Evolutionary conservation across 1,140 invertebrate species (phyloP).

Genomic region (Scaptodrosophila lebanonensis): DNA sequence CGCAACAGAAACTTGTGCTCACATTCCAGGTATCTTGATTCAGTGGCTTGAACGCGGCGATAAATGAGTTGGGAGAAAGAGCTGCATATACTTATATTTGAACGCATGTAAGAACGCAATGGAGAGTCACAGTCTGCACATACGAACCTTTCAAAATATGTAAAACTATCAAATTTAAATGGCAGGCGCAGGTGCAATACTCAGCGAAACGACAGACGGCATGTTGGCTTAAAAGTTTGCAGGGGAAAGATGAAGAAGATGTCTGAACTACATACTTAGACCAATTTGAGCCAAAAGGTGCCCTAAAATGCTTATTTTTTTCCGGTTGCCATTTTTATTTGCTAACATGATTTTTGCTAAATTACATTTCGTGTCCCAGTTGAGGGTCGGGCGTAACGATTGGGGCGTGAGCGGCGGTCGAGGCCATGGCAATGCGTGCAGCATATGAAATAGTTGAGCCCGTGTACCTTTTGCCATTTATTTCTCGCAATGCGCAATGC

Average conservation of each 20-base stretch:
- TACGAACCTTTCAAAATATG: conserved; percentile 24
- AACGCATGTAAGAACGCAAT: too few relatives aligned
- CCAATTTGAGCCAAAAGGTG: conserved; percentile 8
- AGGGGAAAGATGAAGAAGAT: too few relatives aligned
- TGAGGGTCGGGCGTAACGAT: neutral
- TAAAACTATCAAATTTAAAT: conserved; percentile 55
- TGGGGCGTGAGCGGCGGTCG: neutral
- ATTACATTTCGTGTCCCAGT: conserved; percentile 38
- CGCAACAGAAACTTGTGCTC: too few relatives aligned
- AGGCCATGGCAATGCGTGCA: conserved; percentile 29
- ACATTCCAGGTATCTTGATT: too few relatives aligned
- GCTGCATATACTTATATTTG: too few relatives aligned
- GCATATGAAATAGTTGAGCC: conserved; percentile 65
- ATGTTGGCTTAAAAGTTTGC: too few relatives aligned
- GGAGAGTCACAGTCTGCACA: too few relatives aligned
- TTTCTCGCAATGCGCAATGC: conserved; percentile 35
- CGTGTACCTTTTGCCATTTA: conserved; percentile 66
- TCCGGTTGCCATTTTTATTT: conserved; percentile 57
- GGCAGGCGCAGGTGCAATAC: too few relatives aligned
- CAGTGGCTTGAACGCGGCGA: too few relatives aligned
- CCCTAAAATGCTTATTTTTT: conserved; percentile 15
- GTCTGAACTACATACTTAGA: conserved; percentile 33
- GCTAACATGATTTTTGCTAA: conserved; percentile 69
- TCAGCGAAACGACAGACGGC: too few relatives aligned
- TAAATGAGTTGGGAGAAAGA: too few relatives aligned